Evolutionary conservation across 1,140 invertebrate genomes (phyloP), one percentile per base, ranked within the genome.

Genomic region (Ridgeia piscesae): DNA sequence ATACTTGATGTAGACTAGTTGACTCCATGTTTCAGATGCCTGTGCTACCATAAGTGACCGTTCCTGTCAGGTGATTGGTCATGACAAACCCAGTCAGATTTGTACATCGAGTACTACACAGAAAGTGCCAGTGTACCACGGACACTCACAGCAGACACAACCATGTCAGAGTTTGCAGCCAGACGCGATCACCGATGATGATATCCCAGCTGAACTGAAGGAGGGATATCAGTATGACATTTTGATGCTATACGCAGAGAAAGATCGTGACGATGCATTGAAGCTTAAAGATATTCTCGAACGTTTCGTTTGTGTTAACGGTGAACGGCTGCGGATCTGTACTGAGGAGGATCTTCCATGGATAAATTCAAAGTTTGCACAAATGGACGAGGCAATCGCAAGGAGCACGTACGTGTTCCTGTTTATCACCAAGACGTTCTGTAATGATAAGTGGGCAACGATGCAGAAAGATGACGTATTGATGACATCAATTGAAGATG

Each of bases 401-500:
- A 14, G 91, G 34, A 92, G 42, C 58, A 92, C 91, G 0, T 92
- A 77, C 48, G 88, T 92, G 91, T 92, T 92, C 35, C 58, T 92
- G 33, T 92, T 33, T 31, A 6, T 92, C 6, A 92, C 91, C 9
- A 88, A 92, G 35, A 34, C 50, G 33, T 92, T 92, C 33, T 50
- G 42, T 14, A 77, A 34, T 92, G 91, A 92, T 33, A 34, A 6
- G 6, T 92, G 91, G 91, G 42, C 91, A 6, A 34, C 34, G 31
- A 48, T 92, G 58, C 91, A 92, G 35, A 92, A 77, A 31, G 91
- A 92, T 33, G 48, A 92, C 11, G 50, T 50, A 2, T 58, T 92
- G 9, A 92, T 92, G 91, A 34, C 34, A 48, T 92, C 91, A 1
- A 92, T 92, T 88, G 27, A 17, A 0, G 33, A 92, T 27, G n/a